Percentiles rank a stretch among this genome's conserved stretches.
phyloP scores from a whole-genome alignment of 1,140 invertebrate species.

The Theocolax elegans region DNA sequence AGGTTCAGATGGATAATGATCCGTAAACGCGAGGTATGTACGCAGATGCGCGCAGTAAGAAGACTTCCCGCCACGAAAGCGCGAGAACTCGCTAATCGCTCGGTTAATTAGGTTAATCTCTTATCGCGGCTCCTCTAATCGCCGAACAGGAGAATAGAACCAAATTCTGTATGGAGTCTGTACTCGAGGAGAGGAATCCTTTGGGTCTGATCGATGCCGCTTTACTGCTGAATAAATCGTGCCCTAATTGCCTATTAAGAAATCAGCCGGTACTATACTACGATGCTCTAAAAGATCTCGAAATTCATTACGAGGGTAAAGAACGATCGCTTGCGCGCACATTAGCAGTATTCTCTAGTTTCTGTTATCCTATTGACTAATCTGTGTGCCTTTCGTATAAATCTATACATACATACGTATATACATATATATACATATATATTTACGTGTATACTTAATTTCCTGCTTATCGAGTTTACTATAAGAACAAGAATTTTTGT shows the following conservation, averaged over 20 bases:
- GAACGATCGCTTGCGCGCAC: too few relatives aligned
- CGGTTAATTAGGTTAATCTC: slow-evolving; percentile 55
- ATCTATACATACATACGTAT: too few relatives aligned
- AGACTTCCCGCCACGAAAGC: not conserved
- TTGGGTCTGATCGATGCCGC: slow-evolving; percentile 15
- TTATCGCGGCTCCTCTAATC: slow-evolving; percentile 38
- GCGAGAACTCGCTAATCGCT: slow-evolving; percentile 51
- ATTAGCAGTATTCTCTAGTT: too few relatives aligned
- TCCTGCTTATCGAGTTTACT: too few relatives aligned
- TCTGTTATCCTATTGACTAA: too few relatives aligned
- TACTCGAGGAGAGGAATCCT: not conserved
- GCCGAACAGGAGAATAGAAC: not conserved
- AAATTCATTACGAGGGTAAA: too few relatives aligned
- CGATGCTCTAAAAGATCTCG: not conserved
- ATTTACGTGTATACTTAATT: too few relatives aligned
- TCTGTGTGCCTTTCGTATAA: too few relatives aligned
- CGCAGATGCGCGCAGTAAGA: slow-evolving; percentile 18
- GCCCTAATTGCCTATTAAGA: slow-evolving; percentile 36
- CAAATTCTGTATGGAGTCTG: not conserved
- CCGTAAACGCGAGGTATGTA: slow-evolving; percentile 31
- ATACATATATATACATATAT: too few relatives aligned
- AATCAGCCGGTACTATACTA: not conserved
- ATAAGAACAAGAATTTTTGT: too few relatives aligned
- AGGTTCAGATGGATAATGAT: slow-evolving; percentile 26
- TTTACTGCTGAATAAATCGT: slow-evolving; percentile 24